Evolutionary conservation across 1,140 invertebrate species (phyloP).

Genomic region (Leptopilina clavipes): DNA sequence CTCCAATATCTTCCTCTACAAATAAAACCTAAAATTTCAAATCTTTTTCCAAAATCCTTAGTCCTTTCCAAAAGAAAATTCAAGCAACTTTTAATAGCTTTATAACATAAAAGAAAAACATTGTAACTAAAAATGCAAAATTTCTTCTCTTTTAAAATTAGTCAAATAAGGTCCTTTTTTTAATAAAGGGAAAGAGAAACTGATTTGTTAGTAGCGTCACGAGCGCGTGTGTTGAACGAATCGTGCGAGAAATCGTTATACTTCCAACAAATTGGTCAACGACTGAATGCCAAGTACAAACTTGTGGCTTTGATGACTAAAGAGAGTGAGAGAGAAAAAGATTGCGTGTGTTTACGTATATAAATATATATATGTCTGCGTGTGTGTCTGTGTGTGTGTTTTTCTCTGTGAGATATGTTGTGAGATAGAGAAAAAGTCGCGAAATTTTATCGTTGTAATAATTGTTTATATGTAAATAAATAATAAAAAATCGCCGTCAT

Average conservation of each 20-base stretch:
- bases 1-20: neutral
- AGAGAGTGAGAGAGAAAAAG: constrained; percentile 1
- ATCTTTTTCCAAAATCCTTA: neutral
- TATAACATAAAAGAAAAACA: neutral
- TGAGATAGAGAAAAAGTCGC: neutral
- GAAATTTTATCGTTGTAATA: constrained; percentile 8
- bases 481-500: constrained; percentile 15
- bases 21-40: neutral
- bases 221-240: neutral
- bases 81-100: constrained; percentile 1
- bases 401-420: too few relatives aligned
- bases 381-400: neutral
- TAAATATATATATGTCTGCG: neutral
- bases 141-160: constrained; percentile 3
- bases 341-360: neutral
- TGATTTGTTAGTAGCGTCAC: constrained; percentile 9
- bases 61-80: neutral
- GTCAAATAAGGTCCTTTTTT: neutral
- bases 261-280: constrained; percentile 46
- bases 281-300: constrained; percentile 54
- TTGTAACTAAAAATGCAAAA: neutral
- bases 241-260: constrained; percentile 41
- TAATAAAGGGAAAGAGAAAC: neutral
- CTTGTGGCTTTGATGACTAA: constrained; percentile 12
- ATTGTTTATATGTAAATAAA: constrained; percentile 32